Base-by-base conservation (phyloP, 2,113 vertebrate species). In the Sterrhoptilus dennistouni region DNA sequence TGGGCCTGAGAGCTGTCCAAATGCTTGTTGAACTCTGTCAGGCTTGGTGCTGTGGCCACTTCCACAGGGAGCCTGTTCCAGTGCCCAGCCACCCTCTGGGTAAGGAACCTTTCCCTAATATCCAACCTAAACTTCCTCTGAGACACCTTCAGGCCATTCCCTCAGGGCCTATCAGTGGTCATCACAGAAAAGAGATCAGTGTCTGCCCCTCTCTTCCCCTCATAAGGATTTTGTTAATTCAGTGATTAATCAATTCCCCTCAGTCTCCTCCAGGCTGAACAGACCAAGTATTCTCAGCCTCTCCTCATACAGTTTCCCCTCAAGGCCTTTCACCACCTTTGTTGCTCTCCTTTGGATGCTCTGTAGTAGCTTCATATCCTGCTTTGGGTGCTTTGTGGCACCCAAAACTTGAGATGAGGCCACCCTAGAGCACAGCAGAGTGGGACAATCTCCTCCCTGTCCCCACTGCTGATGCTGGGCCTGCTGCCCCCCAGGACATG, bases 371-470 rank as follows among this genome's bases (percentile, higher is more conserved):
- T 68, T 60, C 21, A 40, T 31, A 9, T 61, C n/a, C 14, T 76
- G 11, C 7, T 61, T 35, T 38, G 38, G 38, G 38, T 38, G 38
- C 38, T 38, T 10, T 27, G 47, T 33, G 20, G 29, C 21, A 23
- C 11, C 44, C 23, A 45, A 29, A 72, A 2, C 47, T 68, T 1
- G 1, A 45, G 38, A 16, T 31, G 61, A 75, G 54, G n/a, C 16
- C 0, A 0, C 21, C 9, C 40, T 20, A 54, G 53, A 2, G 1
- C 61, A 68, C 42, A 64, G 66, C 42, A 71, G 44, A 81, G 8
- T 0, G 0, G 28, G 45, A 45, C 33, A 60, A 53, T 47, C 45
- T 12, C 42, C 24, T n/a, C 61, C 69, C 29, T 31, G 7, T 33
- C 11, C 45, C 4, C 1, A 19, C 15, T 22, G 38, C 13, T 0